A percentile compares a stretch with the other conserved stretches of the same genome.
phyloP scores from a whole-genome alignment of 2,888 invertebrate genomes.

The Salticus scenicus region DNA sequence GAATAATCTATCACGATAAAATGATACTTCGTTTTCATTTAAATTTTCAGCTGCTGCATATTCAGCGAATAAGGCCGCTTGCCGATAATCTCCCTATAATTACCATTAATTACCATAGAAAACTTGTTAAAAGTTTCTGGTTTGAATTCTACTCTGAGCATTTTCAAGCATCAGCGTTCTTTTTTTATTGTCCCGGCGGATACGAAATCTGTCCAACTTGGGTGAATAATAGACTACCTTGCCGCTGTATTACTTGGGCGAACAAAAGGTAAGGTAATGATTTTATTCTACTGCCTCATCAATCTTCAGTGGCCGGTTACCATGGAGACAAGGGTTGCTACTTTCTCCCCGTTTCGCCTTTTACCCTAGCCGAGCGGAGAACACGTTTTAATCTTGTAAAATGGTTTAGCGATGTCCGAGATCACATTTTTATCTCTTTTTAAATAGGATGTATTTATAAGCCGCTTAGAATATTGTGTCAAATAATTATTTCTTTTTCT shows the following conservation, averaged over 20 bases:
- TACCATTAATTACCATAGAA: neutral
- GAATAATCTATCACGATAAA: no score
- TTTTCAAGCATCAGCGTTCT: neutral
- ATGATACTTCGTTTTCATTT: no score
- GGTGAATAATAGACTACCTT: constrained; percentile 6
- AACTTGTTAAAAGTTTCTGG: constrained; percentile 5
- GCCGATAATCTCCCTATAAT: neutral
- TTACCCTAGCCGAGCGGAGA: neutral
- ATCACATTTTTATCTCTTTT: constrained; percentile 6
- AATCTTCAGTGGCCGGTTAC: constrained; percentile 23
- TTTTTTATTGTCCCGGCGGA: neutral
- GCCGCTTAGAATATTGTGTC: neutral
- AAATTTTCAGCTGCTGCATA: neutral
- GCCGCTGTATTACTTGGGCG: neutral
- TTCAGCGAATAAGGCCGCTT: neutral
- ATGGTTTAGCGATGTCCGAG: neutral
- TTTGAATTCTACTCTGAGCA: neutral
- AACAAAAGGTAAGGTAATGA: constrained; percentile 42
- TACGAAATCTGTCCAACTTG: constrained; percentile 18
- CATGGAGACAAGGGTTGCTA: constrained; percentile 29
- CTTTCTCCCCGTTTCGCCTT: constrained; percentile 22
- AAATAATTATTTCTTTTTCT: constrained; percentile 2
- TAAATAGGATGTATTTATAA: neutral
- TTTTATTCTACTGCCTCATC: constrained; percentile 43
- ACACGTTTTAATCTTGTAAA: constrained; percentile 15